Evolutionary conservation across 2,888 invertebrate genomes (phyloP), one percentile per base, ranked within the genome.

Genomic region (Chromoteleia sp.): DNA sequence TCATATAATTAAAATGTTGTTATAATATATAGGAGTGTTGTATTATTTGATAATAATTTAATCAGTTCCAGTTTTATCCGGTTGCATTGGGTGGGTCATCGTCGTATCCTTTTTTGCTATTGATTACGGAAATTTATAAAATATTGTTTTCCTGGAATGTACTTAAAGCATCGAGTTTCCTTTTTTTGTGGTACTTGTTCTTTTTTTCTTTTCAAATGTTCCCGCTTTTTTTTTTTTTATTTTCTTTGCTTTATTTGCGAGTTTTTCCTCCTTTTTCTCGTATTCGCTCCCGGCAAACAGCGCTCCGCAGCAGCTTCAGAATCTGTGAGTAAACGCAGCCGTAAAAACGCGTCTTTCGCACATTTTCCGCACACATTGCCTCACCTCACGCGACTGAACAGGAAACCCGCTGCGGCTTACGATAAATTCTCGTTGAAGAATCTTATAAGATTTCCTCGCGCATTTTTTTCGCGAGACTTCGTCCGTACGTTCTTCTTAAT

Each of bases 341-440:
- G 77, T 80, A 77, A 79, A 83, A 80, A 80, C 76, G 81, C 81
- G 74, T 81, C 82, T 77, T 78, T 71, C 59, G 81, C 71, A 76
- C 79, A 74, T 79, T 74, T 81, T 71, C 78, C 76, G 52, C 79
- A 76, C 74, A 68, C 65, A 78, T 77, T 58, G 73, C 75, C 67
- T 63, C 77, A 78, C 73, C 81, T 73, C 80, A 82, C 77, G 81
- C 67, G 73, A 77, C 83, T 75, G 70, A 80, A 77, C 75, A 75
- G 75, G 83, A 86, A 81, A 59, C 83, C 75, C 58, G 33, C 50
- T 58, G 74, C 45, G 74, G 74, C 74, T 80, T 74, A 74, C 80
- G 80, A 80, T 80, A 74, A 74, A 81, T 83, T 75, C 68, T 78
- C 52, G 67, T 48, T 81, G 68, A 67, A 71, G 59, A 81, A 81